These are phyloP conservation scores for Yoshiicerus persimilis DNA, from an alignment of 1,140 invertebrate species.

Conservation along the genomic window DNA sequence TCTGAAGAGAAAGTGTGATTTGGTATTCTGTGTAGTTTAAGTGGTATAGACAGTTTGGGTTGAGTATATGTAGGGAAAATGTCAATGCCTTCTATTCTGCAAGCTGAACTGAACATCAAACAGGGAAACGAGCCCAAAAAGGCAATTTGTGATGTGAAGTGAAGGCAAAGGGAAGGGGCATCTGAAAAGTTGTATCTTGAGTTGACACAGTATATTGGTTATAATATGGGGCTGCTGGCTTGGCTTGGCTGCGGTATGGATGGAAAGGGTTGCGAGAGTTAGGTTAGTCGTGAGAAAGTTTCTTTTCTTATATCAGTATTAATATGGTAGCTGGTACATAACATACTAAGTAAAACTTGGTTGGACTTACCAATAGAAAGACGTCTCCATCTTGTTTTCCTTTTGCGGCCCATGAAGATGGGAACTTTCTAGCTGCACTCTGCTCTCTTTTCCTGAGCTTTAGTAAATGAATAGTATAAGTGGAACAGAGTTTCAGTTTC, in stretches of 20 bases:
- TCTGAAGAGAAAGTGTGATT: too few species aligned
- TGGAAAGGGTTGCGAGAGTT: too few species aligned
- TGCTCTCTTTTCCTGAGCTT: neutral
- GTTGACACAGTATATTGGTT: conserved; percentile 12
- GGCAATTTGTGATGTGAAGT: conserved; percentile 19
- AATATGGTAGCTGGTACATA: neutral
- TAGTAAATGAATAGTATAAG: neutral
- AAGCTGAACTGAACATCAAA: neutral
- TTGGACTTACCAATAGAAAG: conserved; percentile 47
- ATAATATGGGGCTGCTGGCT: too few species aligned
- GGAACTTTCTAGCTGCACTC: conserved; percentile 18
- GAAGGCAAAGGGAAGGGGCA: neutral
- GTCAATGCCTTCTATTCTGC: neutral
- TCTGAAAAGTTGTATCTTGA: neutral
- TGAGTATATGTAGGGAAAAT: neutral
- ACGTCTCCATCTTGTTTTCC: conserved; percentile 50
- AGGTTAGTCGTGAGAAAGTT: neutral
- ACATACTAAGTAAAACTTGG: neutral
- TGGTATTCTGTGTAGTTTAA: too few species aligned
- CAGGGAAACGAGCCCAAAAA: neutral
- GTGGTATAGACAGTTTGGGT: too few species aligned
- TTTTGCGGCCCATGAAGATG: conserved; percentile 48
- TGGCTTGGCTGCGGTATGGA: too few species aligned
- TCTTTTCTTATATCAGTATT: neutral
- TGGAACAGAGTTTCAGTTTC: neutral